A percentile compares a stretch with the other conserved stretches of the same genome.
Evolutionary conservation across 1,140 invertebrate species (phyloP).

Genomic region (Sinonovacula constricta): DNA sequence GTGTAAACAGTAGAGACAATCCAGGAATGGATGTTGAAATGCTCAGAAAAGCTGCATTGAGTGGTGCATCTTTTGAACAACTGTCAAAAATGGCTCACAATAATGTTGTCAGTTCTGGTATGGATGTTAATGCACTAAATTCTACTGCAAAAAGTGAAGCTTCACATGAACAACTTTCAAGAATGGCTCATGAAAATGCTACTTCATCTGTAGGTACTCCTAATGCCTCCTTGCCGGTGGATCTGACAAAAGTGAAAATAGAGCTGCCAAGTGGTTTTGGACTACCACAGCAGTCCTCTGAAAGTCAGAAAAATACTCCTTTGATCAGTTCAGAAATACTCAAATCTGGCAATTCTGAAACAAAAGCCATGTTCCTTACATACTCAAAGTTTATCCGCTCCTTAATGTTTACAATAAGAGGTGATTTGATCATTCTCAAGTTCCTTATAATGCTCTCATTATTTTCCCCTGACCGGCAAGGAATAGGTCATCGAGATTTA

Average conservation of each 20-base stretch:
- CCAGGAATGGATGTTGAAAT: slow-evolving; percentile 17
- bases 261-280: background rate
- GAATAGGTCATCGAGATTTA: slow-evolving; percentile 51
- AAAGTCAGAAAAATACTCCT: background rate
- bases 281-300: background rate
- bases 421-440: slow-evolving; percentile 69
- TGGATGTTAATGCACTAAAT: too few relatives aligned
- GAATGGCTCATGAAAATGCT: too few relatives aligned
- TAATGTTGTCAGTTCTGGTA: background rate
- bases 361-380: slow-evolving; percentile 65
- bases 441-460: slow-evolving; percentile 71
- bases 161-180: too few relatives aligned
- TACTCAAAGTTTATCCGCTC: slow-evolving; percentile 73
- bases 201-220: too few relatives aligned
- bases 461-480: slow-evolving; percentile 70
- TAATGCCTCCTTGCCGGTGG: too few relatives aligned
- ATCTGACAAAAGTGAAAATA: background rate
- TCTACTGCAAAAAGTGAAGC: too few relatives aligned
- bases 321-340: slow-evolving; percentile 66
- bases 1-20: background rate
- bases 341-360: slow-evolving; percentile 63
- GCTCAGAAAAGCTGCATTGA: slow-evolving; percentile 35
- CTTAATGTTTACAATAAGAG: slow-evolving; percentile 66
- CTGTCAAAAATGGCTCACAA: slow-evolving; percentile 43
- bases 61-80: slow-evolving; percentile 44